Base-by-base conservation (phyloP, 2,888 invertebrate genomes). In the Epinotia bilunana region DNA sequence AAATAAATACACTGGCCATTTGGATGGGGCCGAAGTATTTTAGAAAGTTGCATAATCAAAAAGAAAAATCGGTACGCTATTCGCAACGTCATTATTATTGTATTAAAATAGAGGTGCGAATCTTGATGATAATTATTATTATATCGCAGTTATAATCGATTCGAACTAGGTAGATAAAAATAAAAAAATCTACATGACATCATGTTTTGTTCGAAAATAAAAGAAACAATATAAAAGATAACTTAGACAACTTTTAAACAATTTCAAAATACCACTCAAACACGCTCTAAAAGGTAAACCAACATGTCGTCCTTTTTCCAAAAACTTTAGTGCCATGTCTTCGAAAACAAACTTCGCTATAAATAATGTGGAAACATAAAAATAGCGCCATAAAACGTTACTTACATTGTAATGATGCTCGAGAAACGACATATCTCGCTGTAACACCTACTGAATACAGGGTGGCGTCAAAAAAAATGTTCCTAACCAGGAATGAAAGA, bases 321-420 rank as follows among this genome's bases (percentile, higher is more conserved):
- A 72, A 72, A 71, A 75, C 74, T 69, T 73, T 61, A 61, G 53
- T 61, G 57, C 68, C 55, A 39, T 61, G 65, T 65, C 60, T 61
- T 75, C 67, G 62, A 62, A 69, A 71, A 74, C 58, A 60, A 43
- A 60, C 61, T 43, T 55, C 55, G 67, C 67, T 75, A 75, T 75
- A 75, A 75, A 75, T 75, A 72, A 75, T 61, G 46, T 61, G n/a
- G 46, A 55, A 67, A 71, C 74, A 55, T 75, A 72, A 75, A 75
- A 72, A 75, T 72, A 46, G 65, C 39, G 60, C 67, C 71, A 67
- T 75, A 67, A 72, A 75, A 62, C 60, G 64, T 70, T 71, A 65
- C 74, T 71, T 74, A 71, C 75, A 72, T 62, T 72, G 72, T 75
- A 72, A 72, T 72, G 69, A 55, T 46, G 13, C 53, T n/a, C 43